phyloP scores from a whole-genome alignment of 2,888 invertebrate genomes.

The Cephalotes varians region DNA sequence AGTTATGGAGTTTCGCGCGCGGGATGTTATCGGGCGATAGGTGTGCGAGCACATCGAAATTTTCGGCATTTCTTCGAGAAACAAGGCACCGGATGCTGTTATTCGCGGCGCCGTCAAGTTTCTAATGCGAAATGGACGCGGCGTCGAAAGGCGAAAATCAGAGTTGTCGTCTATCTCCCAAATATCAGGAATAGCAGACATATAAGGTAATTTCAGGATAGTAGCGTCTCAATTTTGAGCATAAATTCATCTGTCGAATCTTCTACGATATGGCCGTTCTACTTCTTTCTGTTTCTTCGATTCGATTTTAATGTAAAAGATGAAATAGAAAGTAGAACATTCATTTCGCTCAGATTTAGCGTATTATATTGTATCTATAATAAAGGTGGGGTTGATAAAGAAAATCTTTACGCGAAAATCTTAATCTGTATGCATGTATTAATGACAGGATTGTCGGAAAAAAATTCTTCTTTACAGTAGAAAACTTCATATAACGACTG shows the following conservation, averaged over 20 bases:
- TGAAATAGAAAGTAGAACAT: not conserved
- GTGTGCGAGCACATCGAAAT: conserved; percentile 43
- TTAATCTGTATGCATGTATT: not conserved
- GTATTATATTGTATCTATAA: not conserved
- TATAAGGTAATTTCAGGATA: not conserved
- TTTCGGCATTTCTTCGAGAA: conserved; percentile 61
- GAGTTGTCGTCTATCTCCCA: not conserved
- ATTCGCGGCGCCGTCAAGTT: conserved; percentile 22
- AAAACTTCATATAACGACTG: not conserved
- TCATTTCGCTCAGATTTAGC: not conserved
- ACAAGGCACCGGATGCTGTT: conserved; percentile 24
- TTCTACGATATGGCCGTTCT: not conserved
- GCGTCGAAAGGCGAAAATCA: not conserved
- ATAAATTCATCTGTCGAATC: not conserved
- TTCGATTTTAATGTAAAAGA: not conserved
- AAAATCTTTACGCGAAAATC: not conserved
- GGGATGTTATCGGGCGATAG: conserved; percentile 55
- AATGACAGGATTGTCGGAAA: not conserved
- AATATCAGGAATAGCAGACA: conserved; percentile 11
- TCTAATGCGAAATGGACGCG: conserved; percentile 29
- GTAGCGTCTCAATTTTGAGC: not conserved
- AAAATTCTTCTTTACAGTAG: not conserved
- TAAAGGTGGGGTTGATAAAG: not conserved
- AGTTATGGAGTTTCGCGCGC: conserved; percentile 42
- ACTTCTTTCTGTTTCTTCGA: not conserved